Percentiles rank a stretch among this genome's conserved stretches.
Conservation (phyloP, 2,797 vertebrate genomes). For the Poeciliopsis paucimaculata region DNA sequence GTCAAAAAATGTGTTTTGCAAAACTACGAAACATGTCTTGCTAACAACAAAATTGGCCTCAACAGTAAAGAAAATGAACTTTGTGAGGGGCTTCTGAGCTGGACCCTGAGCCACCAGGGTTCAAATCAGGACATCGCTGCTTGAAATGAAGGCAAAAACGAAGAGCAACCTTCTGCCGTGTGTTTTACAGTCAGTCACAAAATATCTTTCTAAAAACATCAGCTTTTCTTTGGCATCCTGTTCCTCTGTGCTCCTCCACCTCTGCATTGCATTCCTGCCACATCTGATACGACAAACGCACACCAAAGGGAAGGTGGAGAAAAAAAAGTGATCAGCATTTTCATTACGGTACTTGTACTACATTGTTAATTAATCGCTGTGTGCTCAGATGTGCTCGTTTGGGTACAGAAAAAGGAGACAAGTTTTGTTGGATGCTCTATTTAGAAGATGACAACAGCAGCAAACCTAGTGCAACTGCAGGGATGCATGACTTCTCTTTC, state of each 20-base stretch:
- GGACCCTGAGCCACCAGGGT: neutral
- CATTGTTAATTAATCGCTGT: constrained; percentile 40
- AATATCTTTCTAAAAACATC: neutral
- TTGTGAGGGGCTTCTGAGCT: neutral
- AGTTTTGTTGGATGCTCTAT: constrained; percentile 36
- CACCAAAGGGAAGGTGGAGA: constrained; percentile 24
- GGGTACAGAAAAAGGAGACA: constrained; percentile 23
- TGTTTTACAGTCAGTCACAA: neutral
- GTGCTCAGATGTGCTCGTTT: constrained; percentile 24
- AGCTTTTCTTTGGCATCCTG: neutral
- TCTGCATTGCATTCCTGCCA: constrained; percentile 20
- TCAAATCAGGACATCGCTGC: neutral
- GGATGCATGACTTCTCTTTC: constrained; percentile 21
- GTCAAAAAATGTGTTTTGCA: too few species aligned
- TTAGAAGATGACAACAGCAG: constrained; percentile 29
- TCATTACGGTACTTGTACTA: constrained; percentile 6
- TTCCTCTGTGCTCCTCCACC: neutral
- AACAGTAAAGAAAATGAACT: neutral
- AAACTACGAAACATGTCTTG: too few species aligned
- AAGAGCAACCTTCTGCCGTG: neutral
- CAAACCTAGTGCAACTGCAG: constrained; percentile 35
- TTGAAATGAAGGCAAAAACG: neutral
- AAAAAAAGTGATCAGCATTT: constrained; percentile 20
- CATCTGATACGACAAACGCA: constrained; percentile 48
- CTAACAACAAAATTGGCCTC: neutral